Evolutionary conservation across 2,113 vertebrate species (phyloP).

Genomic region (Pangasianodon hypophthalmus): DNA sequence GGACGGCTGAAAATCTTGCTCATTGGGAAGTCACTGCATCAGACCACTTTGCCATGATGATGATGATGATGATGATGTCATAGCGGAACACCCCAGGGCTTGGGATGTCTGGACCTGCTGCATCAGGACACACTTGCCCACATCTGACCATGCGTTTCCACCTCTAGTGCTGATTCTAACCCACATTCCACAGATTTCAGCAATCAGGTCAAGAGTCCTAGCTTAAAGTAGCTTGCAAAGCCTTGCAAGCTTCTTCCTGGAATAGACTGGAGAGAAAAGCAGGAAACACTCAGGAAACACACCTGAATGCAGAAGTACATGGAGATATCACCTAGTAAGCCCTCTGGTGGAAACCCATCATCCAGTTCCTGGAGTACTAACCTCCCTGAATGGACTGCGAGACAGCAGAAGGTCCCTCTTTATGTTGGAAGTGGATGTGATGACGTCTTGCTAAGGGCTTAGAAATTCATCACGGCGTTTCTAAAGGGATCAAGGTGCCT

Average conservation of each 20-base stretch:
- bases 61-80: neutral
- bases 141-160: neutral
- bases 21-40: neutral
- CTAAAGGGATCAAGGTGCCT: too few species aligned
- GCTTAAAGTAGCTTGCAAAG: neutral
- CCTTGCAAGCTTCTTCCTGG: neutral
- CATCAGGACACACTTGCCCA: neutral
- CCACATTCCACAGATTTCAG: neutral
- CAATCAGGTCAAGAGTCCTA: neutral
- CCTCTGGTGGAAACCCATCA: neutral
- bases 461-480: too few species aligned
- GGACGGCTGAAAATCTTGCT: neutral
- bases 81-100: neutral
- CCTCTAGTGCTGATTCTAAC: neutral
- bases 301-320: neutral
- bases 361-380: neutral
- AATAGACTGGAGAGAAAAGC: neutral
- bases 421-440: neutral
- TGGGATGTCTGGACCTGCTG: neutral
- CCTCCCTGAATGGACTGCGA: neutral
- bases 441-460: too few species aligned
- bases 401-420: neutral
- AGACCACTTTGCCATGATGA: neutral
- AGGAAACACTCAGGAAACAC: neutral
- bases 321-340: too few species aligned